Conservation (phyloP, 2,888 invertebrate genomes). For the Harpagoxenus sublaevis region DNA sequence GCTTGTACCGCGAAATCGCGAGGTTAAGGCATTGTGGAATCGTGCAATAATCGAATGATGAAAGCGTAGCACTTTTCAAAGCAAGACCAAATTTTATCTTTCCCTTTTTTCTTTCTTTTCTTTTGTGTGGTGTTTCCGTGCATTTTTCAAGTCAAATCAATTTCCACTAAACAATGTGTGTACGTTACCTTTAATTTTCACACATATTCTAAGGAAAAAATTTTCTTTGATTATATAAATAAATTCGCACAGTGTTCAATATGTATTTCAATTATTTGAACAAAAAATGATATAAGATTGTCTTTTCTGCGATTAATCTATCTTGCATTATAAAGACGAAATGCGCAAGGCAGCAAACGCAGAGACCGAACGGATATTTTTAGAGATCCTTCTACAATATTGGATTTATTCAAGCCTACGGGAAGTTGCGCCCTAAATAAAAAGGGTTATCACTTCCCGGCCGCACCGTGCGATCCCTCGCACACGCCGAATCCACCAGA, state of each 20-base stretch:
- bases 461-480: conserved; percentile 34
- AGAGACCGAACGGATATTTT: conserved; percentile 4
- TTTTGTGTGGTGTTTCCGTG: neutral
- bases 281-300: neutral
- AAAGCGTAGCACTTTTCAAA: conserved; percentile 17
- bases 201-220: neutral
- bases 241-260: neutral
- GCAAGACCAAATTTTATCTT: neutral
- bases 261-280: conserved; percentile 5
- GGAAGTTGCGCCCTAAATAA: conserved; percentile 85
- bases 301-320: neutral
- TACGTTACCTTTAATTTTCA: neutral
- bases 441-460: conserved; percentile 84
- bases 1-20: conserved; percentile 39
- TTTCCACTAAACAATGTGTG: neutral
- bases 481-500: conserved; percentile 9
- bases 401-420: conserved; percentile 83
- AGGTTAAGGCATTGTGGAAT: conserved; percentile 36
- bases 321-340: neutral
- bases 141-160: conserved; percentile 13
- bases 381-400: conserved; percentile 78
- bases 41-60: conserved; percentile 25
- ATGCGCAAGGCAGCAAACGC: neutral
- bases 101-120: neutral
- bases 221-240: neutral